These are phyloP conservation scores for Cyprinodon brontotheroides DNA, from an alignment of 2,113 vertebrate genomes.

Conservation along the genomic window DNA sequence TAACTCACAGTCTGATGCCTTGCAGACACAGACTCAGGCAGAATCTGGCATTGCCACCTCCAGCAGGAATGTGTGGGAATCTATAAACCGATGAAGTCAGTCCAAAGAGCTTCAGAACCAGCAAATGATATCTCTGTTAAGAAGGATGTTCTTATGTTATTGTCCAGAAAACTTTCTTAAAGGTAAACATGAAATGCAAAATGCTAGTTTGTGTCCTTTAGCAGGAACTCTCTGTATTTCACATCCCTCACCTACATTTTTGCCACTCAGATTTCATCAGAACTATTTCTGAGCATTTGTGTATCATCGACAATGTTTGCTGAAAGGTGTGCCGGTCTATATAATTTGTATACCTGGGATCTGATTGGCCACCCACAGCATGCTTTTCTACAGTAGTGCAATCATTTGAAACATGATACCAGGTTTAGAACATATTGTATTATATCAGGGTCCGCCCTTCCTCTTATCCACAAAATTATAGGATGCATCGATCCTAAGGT, in stretches of 20 bases:
- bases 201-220: constrained; percentile 1
- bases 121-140: neutral
- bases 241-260: constrained; percentile 9
- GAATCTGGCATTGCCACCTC: neutral
- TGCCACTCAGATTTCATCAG: neutral
- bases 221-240: constrained; percentile 31
- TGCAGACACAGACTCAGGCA: neutral
- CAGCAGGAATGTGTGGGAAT: neutral
- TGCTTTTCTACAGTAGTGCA: constrained; percentile 3
- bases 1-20: neutral
- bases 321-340: constrained; percentile 1
- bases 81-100: neutral
- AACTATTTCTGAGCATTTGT: constrained; percentile 5
- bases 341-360: neutral
- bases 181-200: neutral
- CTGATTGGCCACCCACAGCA: neutral
- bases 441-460: neutral
- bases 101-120: neutral
- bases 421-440: neutral
- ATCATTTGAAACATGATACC: constrained; percentile 5
- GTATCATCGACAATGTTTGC: neutral
- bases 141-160: neutral
- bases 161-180: neutral
- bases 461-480: constrained; percentile 42
- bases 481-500: constrained; percentile 30